Evolutionary conservation across 1,140 invertebrate genomes (phyloP).

Genomic region (Octopus bimaculoides): DNA sequence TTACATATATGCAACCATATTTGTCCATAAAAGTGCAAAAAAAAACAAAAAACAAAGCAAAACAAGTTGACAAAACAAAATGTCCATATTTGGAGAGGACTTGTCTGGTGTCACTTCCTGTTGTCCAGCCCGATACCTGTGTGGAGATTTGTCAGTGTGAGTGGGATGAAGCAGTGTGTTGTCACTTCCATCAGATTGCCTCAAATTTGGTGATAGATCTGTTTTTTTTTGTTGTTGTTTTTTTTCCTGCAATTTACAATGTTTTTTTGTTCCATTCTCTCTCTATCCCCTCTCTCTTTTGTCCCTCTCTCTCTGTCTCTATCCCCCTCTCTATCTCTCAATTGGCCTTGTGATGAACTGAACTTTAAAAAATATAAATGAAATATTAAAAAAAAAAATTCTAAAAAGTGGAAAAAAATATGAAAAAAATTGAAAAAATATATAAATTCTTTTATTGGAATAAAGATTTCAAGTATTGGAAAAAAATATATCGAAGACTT

Average conservation of each 20-base stretch:
- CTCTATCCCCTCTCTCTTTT: background rate
- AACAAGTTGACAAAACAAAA: too few species aligned
- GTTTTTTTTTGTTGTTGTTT: background rate
- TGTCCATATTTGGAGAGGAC: too few species aligned
- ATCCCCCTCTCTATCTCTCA: background rate
- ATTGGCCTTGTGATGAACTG: conserved; percentile 14
- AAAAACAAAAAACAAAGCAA: too few species aligned
- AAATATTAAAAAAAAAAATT: too few species aligned
- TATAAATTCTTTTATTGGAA: conserved; percentile 9
- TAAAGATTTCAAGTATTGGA: conserved; percentile 16
- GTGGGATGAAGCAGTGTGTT: background rate
- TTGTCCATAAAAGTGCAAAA: background rate
- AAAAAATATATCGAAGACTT: background rate
- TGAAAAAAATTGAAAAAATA: too few species aligned
- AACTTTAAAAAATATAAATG: background rate
- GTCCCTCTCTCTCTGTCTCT: background rate
- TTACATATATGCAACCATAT: background rate
- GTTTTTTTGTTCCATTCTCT: conserved; percentile 11
- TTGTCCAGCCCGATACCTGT: background rate
- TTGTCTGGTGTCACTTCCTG: background rate
- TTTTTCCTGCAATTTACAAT: background rate
- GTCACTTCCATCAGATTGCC: conserved; percentile 5
- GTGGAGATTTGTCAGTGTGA: background rate
- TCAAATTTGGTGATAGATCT: conserved; percentile 7
- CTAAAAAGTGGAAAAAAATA: too few species aligned